Evolutionary conservation across 2,797 vertebrate species (phyloP), one percentile per base, ranked within the genome.

Genomic region (Artibeus jamaicensis): DNA sequence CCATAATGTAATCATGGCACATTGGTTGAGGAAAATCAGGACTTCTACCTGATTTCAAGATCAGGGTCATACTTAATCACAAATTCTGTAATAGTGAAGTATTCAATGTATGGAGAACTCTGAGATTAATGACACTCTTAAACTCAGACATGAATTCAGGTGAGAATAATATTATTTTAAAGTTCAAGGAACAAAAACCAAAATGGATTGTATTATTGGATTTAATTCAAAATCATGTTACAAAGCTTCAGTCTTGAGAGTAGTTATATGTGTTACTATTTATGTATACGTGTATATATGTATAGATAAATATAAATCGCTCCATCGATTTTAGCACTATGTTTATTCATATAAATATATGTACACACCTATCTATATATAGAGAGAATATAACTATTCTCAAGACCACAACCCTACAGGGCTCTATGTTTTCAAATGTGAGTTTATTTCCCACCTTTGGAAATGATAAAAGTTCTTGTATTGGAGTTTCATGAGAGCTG

Each of bases 201-300:
- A 53, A 85, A 90, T 39, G 8, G 85, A 50, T 55, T 90, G 6
- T 10, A 50, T 88, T 92, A 39, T 68, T 94, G 9, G 16, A 59
- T 86, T 93, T 95, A 93, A 91, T 59, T 39, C 29, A 89, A 88
- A 97, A 71, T 78, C 46, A 68, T 21, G 74, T 95, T 79, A 74
- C n/a, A 93, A 85, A 91, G 53, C 34, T 95, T 79, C 42, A 9
- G 16, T 84, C n/a, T 44, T 97, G 37, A 95, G 22, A 83, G 53
- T 5, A 48, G 26, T 89, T 50, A 79, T 34, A 34, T 44, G 50
- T 34, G 48, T 83, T 44, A 53, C 32, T 81, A 15, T 65, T 16
- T 85, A 32, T 53, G 34, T 55, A 55, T 77, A 19, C 59, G 32
- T 7, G 2, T 44, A 26, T n/a, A 21, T 76, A 9, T 50, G 44